Percentiles rank a stretch among this genome's conserved stretches.
Conservation (phyloP, 2,888 invertebrate genomes). For the Apodemia hepburni region DNA sequence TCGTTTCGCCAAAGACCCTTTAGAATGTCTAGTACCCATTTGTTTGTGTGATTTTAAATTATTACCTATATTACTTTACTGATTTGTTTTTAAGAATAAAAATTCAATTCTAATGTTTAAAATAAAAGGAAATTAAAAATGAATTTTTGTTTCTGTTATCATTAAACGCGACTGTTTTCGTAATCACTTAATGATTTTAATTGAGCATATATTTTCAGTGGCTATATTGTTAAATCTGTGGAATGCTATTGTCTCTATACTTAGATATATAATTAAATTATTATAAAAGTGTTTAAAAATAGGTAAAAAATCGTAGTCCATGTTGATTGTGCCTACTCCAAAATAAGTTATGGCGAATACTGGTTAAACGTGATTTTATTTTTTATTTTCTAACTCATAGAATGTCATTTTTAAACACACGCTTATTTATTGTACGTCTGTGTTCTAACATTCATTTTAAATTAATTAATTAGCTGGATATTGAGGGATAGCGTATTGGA, state of each 20-base stretch:
- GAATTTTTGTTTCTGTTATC: conserved; percentile 38
- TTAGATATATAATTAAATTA: conserved; percentile 6
- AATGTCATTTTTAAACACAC: background rate
- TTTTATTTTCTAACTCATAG: background rate
- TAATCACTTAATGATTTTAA: conserved; percentile 36
- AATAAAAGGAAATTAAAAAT: conserved; percentile 51
- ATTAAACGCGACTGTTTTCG: background rate
- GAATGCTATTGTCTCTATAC: conserved; percentile 12
- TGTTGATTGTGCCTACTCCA: background rate
- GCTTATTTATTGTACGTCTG: background rate
- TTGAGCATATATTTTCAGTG: conserved; percentile 45
- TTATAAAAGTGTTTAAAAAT: conserved; percentile 35
- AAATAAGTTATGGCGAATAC: background rate
- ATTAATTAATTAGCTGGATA: background rate
- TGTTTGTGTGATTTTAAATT: conserved; percentile 5
- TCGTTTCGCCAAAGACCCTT: conserved; percentile 21
- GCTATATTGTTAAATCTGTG: conserved; percentile 40
- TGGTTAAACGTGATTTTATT: background rate
- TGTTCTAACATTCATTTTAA: background rate
- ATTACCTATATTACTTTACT: conserved; percentile 9
- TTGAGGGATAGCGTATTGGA: conserved; percentile 1
- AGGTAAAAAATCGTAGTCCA: background rate
- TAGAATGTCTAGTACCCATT: background rate
- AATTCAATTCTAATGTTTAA: conserved; percentile 22
- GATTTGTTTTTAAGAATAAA: conserved; percentile 19